Conservation (phyloP, 2,888 invertebrate species). For the Thera obeliscata region DNA sequence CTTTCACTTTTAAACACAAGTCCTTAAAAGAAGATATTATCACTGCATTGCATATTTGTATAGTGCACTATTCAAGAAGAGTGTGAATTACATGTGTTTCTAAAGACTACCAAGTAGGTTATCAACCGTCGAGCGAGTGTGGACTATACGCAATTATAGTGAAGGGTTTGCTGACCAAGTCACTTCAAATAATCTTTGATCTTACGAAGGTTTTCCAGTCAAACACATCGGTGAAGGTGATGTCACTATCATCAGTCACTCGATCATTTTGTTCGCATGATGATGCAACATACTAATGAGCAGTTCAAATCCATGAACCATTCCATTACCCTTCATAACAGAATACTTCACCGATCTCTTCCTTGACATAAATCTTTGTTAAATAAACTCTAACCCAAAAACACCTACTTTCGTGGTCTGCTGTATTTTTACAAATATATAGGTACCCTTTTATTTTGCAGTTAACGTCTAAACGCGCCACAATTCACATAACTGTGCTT, state of each 20-base stretch:
- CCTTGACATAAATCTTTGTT: constrained; percentile 7
- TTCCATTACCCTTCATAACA: background rate
- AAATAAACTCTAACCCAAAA: constrained; percentile 3
- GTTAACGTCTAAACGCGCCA: constrained; percentile 29
- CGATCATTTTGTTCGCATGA: constrained; percentile 10
- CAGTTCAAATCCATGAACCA: background rate
- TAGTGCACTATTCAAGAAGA: background rate
- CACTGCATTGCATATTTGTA: background rate
- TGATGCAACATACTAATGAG: background rate
- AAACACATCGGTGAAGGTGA: constrained; percentile 9
- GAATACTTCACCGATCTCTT: background rate
- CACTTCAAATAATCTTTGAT: background rate
- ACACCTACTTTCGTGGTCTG: background rate
- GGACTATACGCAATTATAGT: background rate
- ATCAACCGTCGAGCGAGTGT: background rate
- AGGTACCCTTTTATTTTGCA: constrained; percentile 56
- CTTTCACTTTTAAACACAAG: constrained; percentile 8
- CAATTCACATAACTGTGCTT: constrained; percentile 26
- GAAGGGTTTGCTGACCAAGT: background rate
- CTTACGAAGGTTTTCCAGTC: constrained; percentile 9
- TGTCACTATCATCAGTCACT: constrained; percentile 2
- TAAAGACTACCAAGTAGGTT: background rate
- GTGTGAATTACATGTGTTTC: background rate
- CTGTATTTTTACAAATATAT: constrained; percentile 6
- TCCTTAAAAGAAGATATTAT: background rate